Base-by-base conservation (phyloP, 2,797 vertebrate species). In the Sardinella longiceps region DNA sequence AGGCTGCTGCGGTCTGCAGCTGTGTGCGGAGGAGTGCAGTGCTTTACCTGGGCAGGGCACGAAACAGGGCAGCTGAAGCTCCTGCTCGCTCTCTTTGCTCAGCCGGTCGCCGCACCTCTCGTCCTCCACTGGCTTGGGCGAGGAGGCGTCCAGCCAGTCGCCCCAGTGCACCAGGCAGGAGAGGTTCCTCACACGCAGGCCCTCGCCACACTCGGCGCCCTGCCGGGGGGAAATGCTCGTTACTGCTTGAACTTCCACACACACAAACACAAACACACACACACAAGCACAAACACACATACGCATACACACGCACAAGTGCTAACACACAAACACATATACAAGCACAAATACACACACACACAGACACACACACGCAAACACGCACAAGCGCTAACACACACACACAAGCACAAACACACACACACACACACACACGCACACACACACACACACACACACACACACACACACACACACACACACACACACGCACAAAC, bases 201-300 rank as follows among this genome's bases (percentile, higher is more conserved):
- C 98, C 77, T 98, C 97, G 7, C 98, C 98, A 82, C 98, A 99
- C 25, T 97, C 96, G 81, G 97, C 98, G 33, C 95, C 96, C 98
- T 99, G 85, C 0, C 0, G 6, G 85, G 83, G 88, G 30, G 10
- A 43, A 23, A 7, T 7, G 1, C 25, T 3, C 30, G 3, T 70
- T 70, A 70, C 33, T 30, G 28, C 30, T 14, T 45, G 43, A 45
- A 7, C 43, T n/a, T n/a, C n/a, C 58, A 60, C 56, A n/a, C n/a
- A 7, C n/a, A 3, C 9, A 7, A 0, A 48, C 46, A 1, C 46
- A 45, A 0, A 53, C 51, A 1, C 51, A 51, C 63, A 37, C 60
- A 30, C 28, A 5, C 30, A 9, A 6, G 4, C 18, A 53, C 51
- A 5, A 18, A 51, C 14, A 20, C 50, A 20, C 50, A 15, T 2